Base-by-base conservation (phyloP, 2,888 invertebrate species). In the Sphecodes monilicornis region DNA sequence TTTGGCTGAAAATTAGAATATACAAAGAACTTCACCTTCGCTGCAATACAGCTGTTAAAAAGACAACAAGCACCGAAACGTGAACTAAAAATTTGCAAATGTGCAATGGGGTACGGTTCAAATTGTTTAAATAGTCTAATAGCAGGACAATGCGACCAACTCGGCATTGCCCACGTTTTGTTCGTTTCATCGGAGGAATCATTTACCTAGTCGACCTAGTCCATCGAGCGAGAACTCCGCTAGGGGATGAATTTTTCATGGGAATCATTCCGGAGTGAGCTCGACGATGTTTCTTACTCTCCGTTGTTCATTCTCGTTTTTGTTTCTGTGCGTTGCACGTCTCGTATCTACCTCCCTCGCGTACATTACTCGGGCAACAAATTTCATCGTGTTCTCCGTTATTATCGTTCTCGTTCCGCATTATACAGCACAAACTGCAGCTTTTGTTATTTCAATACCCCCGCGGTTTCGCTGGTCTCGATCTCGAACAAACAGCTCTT, bases 331-430 rank as follows among this genome's bases (percentile, higher is more conserved):
- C n/a, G 26, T 5, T 50, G n/a, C 80, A 78, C 32, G 36, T 68
- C 64, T 64, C 54, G 74, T 36, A 54, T 76, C 83, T 86, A 88
- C 79, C 84, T 88, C 77, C 76, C 50, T 73, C 77, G 77, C 73
- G 71, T 79, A 43, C 46, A 70, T 76, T 73, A 73, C 5, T 64
- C 50, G 54, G 64, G 46, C 0, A 39, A 66, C 50, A 29, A 82
- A n/a, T 16, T 54, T 74, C n/a, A 66, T 41, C 26, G 13, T 3
- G 22, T 70, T 50, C 10, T n/a, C 10, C 26, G 4, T 50, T 64
- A 16, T 54, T 8, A 8, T 26, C 16, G 8, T 16, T 41, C 26
- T 0, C 6, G 3, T 18, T 50, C 41, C n/a, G 10, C 16, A n/a
- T 57, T 39, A 36, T 43, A 32, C 60, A 13, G 10, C 29, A 11